Base-by-base conservation (phyloP, 2,888 invertebrate species). In the Phalangium opilio region DNA sequence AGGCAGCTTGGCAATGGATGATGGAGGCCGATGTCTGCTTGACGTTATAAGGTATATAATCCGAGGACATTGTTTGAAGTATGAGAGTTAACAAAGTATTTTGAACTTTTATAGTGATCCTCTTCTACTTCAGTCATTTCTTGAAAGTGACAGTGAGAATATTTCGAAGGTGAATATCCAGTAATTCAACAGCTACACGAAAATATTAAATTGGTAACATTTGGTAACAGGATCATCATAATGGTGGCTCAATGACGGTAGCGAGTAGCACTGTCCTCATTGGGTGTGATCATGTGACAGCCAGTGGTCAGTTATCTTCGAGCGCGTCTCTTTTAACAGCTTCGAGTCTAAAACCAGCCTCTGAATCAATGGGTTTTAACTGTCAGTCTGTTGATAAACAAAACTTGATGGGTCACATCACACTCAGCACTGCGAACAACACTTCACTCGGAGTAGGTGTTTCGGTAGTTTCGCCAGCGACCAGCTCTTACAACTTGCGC, bases 1-100 rank as follows among this genome's bases (percentile, higher is more conserved):
- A 51, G 53, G 51, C 48, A 51, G 49, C 45, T 51, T 51, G 45
- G 58, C 55, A 51, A 63, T 63, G 63, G 63, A 63, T 59, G 62
- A 63, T 61, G 62, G 62, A 57, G 60, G 61, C 55, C 61, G 61
- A 58, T 62, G 62, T 56, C 56, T 63, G 52, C 57, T 61, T 54
- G 63, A 63, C 59, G 62, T 63, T 49, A 62, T 63, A 50, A 57
- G 58, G 61, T 61, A 46, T 55, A 58, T 49, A 17, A 15, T 49
- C n/a, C n/a, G n/a, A n/a, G n/a, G n/a, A n/a, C n/a, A 39, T 39
- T 39, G n/a, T n/a, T 39, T 14, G 12, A 14, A 10, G 12, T 40
- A 34, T 21, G 20, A 43, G 17, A 33, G 41, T n/a, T 17, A 19
- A 18, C 3, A n/a, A n/a, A n/a, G n/a, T n/a, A n/a, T 14, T 45